Conservation (phyloP, 2,797 vertebrate species). For the Chelonia mydas region DNA sequence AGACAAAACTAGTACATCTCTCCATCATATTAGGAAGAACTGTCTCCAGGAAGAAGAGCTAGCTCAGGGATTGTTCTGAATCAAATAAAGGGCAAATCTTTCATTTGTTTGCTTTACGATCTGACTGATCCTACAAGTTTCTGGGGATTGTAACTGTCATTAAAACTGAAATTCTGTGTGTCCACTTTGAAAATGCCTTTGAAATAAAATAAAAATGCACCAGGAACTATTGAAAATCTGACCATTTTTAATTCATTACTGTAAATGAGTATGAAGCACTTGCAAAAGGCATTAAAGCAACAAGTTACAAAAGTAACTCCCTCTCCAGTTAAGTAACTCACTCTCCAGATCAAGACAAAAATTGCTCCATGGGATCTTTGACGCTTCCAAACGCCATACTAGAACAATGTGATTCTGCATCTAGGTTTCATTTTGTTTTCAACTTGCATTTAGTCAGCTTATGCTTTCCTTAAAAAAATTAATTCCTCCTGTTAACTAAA, state of each 20-base stretch:
- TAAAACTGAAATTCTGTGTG: not conserved
- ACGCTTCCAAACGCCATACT: not conserved
- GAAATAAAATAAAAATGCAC: not conserved
- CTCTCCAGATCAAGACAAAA: not conserved
- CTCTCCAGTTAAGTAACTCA: not conserved
- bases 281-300: not conserved
- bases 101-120: slow-evolving; percentile 40
- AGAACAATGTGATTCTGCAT: not conserved
- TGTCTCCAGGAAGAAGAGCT: slow-evolving; percentile 46
- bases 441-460: not conserved
- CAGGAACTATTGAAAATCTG: not conserved
- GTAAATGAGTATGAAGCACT: not conserved
- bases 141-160: not conserved
- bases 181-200: not conserved
- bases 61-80: slow-evolving; percentile 26
- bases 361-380: not conserved
- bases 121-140: not conserved
- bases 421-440: not conserved
- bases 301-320: not conserved
- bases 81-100: slow-evolving; percentile 44
- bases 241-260: slow-evolving; percentile 5
- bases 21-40: slow-evolving; percentile 11
- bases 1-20: slow-evolving; percentile 23
- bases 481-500: accelerated
- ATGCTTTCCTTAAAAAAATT: not conserved